Percentiles rank a stretch among this genome's conserved stretches.
Conservation (phyloP, 2,888 invertebrate species). For the Ormyrus rosae region DNA sequence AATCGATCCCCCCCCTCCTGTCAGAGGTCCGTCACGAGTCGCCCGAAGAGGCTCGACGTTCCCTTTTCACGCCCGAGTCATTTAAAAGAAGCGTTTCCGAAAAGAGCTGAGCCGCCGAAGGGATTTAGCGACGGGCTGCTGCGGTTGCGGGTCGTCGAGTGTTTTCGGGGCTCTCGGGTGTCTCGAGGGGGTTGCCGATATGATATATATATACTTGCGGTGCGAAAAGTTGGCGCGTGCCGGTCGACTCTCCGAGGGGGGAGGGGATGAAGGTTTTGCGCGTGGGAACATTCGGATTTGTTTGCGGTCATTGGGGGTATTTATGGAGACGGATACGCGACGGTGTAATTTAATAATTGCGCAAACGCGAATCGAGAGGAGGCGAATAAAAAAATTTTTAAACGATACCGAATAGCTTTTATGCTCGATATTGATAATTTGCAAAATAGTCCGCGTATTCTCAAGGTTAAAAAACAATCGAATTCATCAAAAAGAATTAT, state of each 20-base stretch:
- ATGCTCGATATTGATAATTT: too few species aligned
- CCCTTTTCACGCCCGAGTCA: slow-evolving; percentile 5
- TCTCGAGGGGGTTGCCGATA: background rate
- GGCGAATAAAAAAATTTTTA: background rate
- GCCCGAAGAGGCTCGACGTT: background rate
- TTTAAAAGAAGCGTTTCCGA: background rate
- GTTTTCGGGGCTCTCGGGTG: background rate
- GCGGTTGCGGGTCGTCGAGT: background rate
- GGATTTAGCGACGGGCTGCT: slow-evolving; percentile 5
- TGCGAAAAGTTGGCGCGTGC: background rate
- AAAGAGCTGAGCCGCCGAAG: background rate
- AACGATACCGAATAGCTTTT: too few species aligned
- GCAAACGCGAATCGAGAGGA: background rate
- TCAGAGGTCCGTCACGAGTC: background rate
- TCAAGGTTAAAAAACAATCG: background rate
- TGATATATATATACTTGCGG: background rate
- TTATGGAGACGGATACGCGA: slow-evolving; percentile 5
- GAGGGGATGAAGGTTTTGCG: background rate
- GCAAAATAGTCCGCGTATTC: too few species aligned
- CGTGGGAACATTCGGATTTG: slow-evolving; percentile 25
- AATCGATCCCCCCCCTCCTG: slow-evolving; percentile 29
- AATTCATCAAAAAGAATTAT: too few species aligned
- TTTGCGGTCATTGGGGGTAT: background rate
- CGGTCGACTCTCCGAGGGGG: background rate
- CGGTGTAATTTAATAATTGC: background rate